Conservation (phyloP, 1,140 invertebrate species). For the Trachymyrmex septentrionalis region DNA sequence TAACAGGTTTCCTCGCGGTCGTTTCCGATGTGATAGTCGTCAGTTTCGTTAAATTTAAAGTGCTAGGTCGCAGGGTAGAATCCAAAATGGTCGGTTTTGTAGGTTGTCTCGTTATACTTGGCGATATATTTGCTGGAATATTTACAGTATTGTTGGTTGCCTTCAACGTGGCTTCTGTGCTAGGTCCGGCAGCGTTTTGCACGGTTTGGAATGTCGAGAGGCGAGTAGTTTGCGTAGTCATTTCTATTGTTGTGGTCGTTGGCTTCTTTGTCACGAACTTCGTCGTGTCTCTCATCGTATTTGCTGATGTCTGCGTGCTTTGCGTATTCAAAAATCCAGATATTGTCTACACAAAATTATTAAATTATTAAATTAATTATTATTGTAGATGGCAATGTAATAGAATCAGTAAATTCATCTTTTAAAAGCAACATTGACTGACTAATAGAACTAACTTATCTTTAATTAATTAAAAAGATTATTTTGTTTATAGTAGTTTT, state of each 20-base stretch:
- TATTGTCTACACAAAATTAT: conserved; percentile 42
- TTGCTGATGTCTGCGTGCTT: conserved; percentile 25
- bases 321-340: conserved; percentile 39
- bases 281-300: conserved; percentile 55
- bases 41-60: conserved; percentile 45
- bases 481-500: neutral
- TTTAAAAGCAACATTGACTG: neutral
- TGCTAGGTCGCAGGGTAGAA: conserved; percentile 22
- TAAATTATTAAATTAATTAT: conserved; percentile 34
- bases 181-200: conserved; percentile 69
- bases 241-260: conserved; percentile 67
- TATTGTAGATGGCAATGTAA: neutral
- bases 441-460: neutral
- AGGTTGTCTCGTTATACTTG: conserved; percentile 49
- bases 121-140: conserved; percentile 45
- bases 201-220: conserved; percentile 84
- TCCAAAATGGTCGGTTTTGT: conserved; percentile 10
- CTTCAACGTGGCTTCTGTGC: conserved; percentile 37
- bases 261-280: conserved; percentile 74
- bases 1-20: conserved; percentile 74
- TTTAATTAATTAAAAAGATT: neutral
- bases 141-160: conserved; percentile 3
- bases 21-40: conserved; percentile 61
- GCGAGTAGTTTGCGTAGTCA: conserved; percentile 79
- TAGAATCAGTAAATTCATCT: neutral